phyloP scores from a whole-genome alignment of 2,113 vertebrate genomes.

The Mobula hypostoma region DNA sequence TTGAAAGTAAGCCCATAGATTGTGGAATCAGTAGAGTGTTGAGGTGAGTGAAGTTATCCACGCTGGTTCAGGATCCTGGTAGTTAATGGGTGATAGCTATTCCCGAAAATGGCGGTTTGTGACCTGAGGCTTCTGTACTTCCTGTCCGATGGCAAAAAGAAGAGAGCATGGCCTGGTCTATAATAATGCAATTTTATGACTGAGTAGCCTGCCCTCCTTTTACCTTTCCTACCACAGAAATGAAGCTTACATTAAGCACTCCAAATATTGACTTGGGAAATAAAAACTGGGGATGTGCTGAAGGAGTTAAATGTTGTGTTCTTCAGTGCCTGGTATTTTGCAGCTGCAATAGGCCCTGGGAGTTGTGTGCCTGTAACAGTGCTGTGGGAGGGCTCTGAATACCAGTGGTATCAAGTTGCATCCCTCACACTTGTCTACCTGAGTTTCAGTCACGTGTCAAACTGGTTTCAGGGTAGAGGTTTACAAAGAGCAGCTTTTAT shows the following conservation, averaged over 20 bases:
- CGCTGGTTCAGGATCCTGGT: too few relatives aligned
- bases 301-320: neutral
- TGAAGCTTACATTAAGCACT: neutral
- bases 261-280: neutral
- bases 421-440: conserved; percentile 21
- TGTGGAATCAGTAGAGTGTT: too few relatives aligned
- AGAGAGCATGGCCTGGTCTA: too few relatives aligned
- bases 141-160: too few relatives aligned
- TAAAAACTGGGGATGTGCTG: neutral
- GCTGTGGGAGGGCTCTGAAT: conserved; percentile 13
- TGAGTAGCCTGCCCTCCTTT: neutral
- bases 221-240: neutral
- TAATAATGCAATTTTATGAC: too few relatives aligned
- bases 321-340: neutral
- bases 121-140: too few relatives aligned
- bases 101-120: too few relatives aligned
- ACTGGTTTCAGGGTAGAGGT: conserved; percentile 25
- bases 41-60: too few relatives aligned
- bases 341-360: neutral
- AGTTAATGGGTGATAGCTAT: too few relatives aligned
- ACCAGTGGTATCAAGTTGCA: conserved; percentile 15
- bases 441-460: conserved; percentile 24
- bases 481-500: neutral
- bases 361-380: conserved; percentile 19
- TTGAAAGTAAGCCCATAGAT: too few relatives aligned